Base-by-base conservation (phyloP, 23 tunicate species). In the Trididemnum miniatum region DNA sequence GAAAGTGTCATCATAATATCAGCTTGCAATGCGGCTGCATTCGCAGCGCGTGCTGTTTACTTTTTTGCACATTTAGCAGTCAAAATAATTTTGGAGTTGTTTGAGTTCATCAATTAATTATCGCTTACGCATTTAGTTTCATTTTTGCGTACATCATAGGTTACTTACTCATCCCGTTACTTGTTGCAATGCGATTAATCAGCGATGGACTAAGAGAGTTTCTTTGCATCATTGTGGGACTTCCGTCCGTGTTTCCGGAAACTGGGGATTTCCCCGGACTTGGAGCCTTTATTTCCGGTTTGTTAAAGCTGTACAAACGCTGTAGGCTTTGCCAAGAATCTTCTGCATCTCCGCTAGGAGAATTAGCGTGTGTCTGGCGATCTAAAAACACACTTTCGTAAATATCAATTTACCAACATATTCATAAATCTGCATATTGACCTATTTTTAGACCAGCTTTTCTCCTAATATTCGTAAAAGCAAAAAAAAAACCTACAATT, bases 281-380 rank as follows among this genome's bases (percentile, higher is more conserved):
- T 25, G n/a, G 7, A 3, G 82, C 2, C 20, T 57, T 52, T 28
- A 31, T 29, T 51, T 77, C 82, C 40, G 66, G 39, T 34, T 77
- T 77, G 2, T 29, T 22, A 39, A 77, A 77, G 38, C 82, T 77
- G 82, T 77, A 77, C 1, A 77, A 27, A n/a, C 38, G 49, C 38
- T 77, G 82, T 36, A 77, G 67, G 15, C 87, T 83, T 34, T 91
- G 97, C 97, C 97, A 91, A 7, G 97, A 91, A 33, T 91, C 97
- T 35, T 91, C 97, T 3, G 85, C 77, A 63, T 83, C 86, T 65
- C 50, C 85, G n/a, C n/a, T n/a, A n/a, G n/a, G n/a, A n/a, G n/a
- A n/a, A n/a, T n/a, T n/a, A n/a, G n/a, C n/a, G n/a, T n/a, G n/a
- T n/a, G n/a, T n/a, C n/a, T n/a, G n/a, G n/a, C n/a, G n/a, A n/a